phyloP scores from a whole-genome alignment of 1,140 invertebrate genomes.

The Aphidius ervi region DNA sequence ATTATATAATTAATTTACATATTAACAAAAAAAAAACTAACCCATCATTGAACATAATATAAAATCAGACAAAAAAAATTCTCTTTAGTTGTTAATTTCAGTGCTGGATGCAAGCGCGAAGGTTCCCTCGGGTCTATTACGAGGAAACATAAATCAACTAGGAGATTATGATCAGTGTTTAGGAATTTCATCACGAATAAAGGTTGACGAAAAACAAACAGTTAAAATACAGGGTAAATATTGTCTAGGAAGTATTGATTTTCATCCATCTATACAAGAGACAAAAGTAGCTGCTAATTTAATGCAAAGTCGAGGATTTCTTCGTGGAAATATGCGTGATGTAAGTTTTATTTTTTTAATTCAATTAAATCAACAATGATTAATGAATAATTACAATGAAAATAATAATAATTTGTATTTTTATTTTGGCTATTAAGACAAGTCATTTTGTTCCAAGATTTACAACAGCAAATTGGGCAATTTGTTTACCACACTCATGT shows the following conservation, averaged over 20 bases:
- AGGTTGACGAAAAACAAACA: slow-evolving; percentile 44
- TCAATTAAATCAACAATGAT: too few species aligned
- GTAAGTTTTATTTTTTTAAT: slow-evolving; percentile 50
- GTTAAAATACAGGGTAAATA: slow-evolving; percentile 65
- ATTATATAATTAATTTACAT: background rate
- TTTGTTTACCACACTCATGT: slow-evolving; percentile 64
- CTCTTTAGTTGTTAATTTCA: slow-evolving; percentile 42
- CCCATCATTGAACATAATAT: background rate
- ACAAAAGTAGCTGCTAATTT: slow-evolving; percentile 59
- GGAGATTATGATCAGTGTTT: slow-evolving; percentile 70
- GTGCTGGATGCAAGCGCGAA: slow-evolving; percentile 70
- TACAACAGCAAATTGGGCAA: slow-evolving; percentile 64
- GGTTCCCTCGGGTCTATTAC: slow-evolving; percentile 62
- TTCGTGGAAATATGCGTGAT: slow-evolving; percentile 60
- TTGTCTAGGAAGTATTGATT: slow-evolving; percentile 62
- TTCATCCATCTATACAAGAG: slow-evolving; percentile 54
- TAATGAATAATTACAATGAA: too few species aligned
- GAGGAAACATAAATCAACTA: slow-evolving; percentile 66
- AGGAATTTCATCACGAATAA: slow-evolving; percentile 55
- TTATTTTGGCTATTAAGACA: slow-evolving; percentile 49
- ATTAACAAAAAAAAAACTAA: slow-evolving; percentile 7
- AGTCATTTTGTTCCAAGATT: slow-evolving; percentile 67
- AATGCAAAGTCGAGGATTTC: slow-evolving; percentile 59
- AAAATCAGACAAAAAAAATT: slow-evolving; percentile 19
- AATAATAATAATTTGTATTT: background rate